Base-by-base conservation (phyloP, 2,888 invertebrate genomes). In the Halictus ligatus region DNA sequence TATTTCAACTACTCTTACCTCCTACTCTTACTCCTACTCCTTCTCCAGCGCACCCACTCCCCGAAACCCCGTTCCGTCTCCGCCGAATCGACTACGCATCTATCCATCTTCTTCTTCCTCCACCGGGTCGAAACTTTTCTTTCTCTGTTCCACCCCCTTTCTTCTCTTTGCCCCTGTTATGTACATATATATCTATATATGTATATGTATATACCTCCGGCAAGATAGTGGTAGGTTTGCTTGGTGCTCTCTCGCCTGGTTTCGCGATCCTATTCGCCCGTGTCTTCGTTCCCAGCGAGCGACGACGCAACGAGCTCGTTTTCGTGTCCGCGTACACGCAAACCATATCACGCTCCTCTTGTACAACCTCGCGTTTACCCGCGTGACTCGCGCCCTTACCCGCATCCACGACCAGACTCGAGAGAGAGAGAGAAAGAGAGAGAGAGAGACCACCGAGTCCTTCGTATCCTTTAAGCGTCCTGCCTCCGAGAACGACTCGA, bases 71-170 rank as follows among this genome's bases (percentile, higher is more conserved):
- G 67, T 84, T 72, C 80, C 80, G 83, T 81, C 86, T 60, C 77
- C 83, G 73, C 69, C 86, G 75, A 78, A 80, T 83, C 87, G 86
- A 87, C 83, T 86, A 80, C 86, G 78, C 86, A 85, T 81, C 87
- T 81, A 86, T 87, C 80, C 81, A 75, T 88, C 82, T 83, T 78
- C 82, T 83, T 78, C 85, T 76, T 85, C 83, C 81, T 80, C 80
- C 83, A n/a, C 58, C 48, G 72, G 25, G 73, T 76, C 69, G 67
- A 78, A 83, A 87, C 83, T 89, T 87, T 83, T 85, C 87, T 80
- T 83, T 82, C 87, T 75, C 84, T 64, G 69, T 69, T 64, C 67
- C 29, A 60, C 29, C 29, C 48, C 48, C 29, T 43, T 64, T 40
- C 73, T 35, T 46, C 72, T 50, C 46, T 74, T 35, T 21, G 50